Conservation (phyloP, 2,888 invertebrate genomes). For the Apoderus coryli region DNA sequence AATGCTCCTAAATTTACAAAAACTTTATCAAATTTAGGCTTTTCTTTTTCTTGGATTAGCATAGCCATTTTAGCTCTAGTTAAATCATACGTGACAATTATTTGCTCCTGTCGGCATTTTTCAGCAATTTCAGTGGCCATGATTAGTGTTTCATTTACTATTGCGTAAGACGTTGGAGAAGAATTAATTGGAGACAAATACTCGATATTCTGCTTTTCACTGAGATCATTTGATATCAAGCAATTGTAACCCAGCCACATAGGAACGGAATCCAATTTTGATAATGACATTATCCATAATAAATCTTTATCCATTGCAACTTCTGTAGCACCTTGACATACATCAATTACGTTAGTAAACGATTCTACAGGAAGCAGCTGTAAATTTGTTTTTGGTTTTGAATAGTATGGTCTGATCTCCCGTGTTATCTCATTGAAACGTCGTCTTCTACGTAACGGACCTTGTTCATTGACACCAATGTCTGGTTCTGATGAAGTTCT, state of each 20-base stretch:
- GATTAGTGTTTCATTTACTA: slow-evolving; percentile 17
- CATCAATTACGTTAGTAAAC: slow-evolving; percentile 5
- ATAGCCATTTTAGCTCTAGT: slow-evolving; percentile 21
- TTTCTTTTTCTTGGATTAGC: slow-evolving; percentile 16
- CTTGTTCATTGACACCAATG: no score
- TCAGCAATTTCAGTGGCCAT: slow-evolving; percentile 16
- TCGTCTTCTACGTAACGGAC: slow-evolving; percentile 5
- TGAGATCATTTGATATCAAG: slow-evolving; percentile 13
- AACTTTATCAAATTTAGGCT: slow-evolving; percentile 19
- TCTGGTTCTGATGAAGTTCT: no score
- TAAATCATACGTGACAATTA: slow-evolving; percentile 17
- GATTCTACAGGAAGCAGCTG: not conserved
- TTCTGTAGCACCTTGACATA: slow-evolving; percentile 10
- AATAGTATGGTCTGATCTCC: slow-evolving; percentile 5
- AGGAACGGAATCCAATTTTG: slow-evolving; percentile 17
- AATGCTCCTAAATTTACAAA: slow-evolving; percentile 28
- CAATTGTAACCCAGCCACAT: slow-evolving; percentile 23
- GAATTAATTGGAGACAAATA: slow-evolving; percentile 21
- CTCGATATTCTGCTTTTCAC: slow-evolving; percentile 8
- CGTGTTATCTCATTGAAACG: slow-evolving; percentile 4
- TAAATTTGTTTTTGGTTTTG: slow-evolving; percentile 8
- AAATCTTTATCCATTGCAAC: slow-evolving; percentile 20
- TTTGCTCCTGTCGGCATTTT: slow-evolving; percentile 9
- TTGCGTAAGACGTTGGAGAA: slow-evolving; percentile 20
- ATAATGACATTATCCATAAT: slow-evolving; percentile 18